Evolutionary conservation across 1,140 invertebrate genomes (phyloP).

Genomic region (Aphelenchoides fujianensis): DNA sequence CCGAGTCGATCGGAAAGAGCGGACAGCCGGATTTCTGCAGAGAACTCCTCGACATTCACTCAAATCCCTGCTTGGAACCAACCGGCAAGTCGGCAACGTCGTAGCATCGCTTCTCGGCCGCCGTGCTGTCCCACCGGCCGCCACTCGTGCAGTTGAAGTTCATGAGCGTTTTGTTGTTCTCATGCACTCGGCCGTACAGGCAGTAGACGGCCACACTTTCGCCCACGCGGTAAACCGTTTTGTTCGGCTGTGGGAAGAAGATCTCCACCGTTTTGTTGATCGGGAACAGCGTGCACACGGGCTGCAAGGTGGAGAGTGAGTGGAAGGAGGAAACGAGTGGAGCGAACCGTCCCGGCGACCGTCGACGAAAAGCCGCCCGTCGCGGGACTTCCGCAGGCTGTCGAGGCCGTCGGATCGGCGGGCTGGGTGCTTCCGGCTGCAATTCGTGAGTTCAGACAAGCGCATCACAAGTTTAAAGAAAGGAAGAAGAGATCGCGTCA

Average conservation of each 20-base stretch:
- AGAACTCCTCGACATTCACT: background rate
- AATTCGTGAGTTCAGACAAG: too few species aligned
- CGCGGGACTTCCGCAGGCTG: background rate
- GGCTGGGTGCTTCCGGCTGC: background rate
- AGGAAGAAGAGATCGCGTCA: background rate
- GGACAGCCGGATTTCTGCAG: background rate
- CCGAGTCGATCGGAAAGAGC: background rate
- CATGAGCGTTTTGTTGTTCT: slow-evolving; percentile 2
- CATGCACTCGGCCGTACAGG: slow-evolving; percentile 4
- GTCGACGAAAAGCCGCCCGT: background rate
- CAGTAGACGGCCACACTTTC: background rate
- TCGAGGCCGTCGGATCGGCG: background rate
- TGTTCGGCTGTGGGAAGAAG: slow-evolving; percentile 11
- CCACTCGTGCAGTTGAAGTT: slow-evolving; percentile 4
- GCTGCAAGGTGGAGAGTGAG: background rate
- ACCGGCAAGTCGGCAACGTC: background rate
- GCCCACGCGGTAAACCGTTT: background rate
- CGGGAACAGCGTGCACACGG: background rate
- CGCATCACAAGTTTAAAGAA: too few species aligned
- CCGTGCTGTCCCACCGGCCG: background rate
- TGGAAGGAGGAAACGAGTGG: background rate
- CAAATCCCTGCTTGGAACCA: background rate
- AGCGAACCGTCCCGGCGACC: background rate
- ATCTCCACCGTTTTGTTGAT: background rate
- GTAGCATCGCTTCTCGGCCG: background rate